Evolutionary conservation across 2,797 vertebrate genomes (phyloP).

Genomic region (Coendou prehensilis): DNA sequence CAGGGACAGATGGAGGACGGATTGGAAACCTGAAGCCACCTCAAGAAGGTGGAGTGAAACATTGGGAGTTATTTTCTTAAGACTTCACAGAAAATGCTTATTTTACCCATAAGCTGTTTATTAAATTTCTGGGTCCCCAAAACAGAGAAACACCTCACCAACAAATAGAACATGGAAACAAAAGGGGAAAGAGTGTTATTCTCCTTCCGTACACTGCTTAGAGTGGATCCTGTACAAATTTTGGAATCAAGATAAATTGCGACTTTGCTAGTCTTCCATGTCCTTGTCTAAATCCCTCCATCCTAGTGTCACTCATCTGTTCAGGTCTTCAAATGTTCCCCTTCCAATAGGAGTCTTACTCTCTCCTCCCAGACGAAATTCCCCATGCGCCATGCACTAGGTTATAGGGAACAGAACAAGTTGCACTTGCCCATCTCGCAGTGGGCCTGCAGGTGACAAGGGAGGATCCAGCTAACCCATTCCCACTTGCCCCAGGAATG

Average conservation of each 20-base stretch:
- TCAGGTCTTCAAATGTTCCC: background rate
- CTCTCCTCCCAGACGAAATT: background rate
- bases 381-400: background rate
- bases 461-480: background rate
- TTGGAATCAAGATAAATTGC: background rate
- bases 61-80: background rate
- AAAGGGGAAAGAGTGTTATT: background rate
- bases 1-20: fast-evolving
- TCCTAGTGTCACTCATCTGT: background rate
- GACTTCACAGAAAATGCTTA: background rate
- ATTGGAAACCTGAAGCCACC: background rate
- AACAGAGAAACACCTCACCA: background rate
- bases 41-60: background rate
- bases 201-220: background rate
- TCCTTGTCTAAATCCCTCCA: background rate
- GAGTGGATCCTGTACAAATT: background rate
- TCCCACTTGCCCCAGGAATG: background rate
- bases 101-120: background rate
- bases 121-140: background rate
- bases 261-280: background rate
- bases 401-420: background rate
- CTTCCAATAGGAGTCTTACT: background rate
- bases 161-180: background rate
- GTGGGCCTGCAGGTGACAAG: background rate
- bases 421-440: background rate